Conservation (phyloP, 2,113 vertebrate species). For the Pluvialis apricaria region DNA sequence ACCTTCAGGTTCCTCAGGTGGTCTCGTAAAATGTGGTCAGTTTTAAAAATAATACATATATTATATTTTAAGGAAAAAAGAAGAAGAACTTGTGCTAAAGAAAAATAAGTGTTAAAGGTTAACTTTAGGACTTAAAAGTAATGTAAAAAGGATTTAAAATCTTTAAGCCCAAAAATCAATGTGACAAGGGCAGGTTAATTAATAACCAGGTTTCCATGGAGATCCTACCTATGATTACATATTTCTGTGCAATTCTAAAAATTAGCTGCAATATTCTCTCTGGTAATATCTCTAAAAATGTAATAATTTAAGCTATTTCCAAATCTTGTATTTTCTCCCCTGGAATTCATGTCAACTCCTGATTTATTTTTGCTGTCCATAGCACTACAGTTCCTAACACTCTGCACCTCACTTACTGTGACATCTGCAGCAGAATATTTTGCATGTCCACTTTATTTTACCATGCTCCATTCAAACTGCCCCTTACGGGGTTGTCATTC, state of each 20-base stretch:
- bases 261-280: neutral
- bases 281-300: neutral
- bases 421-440: neutral
- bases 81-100: neutral
- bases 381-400: neutral
- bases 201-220: neutral
- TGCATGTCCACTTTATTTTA: neutral
- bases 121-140: neutral
- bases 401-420: neutral
- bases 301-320: neutral
- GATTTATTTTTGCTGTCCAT: neutral
- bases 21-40: no score
- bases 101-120: neutral
- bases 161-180: neutral
- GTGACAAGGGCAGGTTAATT: neutral
- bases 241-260: neutral
- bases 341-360: neutral
- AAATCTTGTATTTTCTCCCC: neutral
- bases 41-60: neutral
- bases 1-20: no score
- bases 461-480: neutral
- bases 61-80: neutral
- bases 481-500: neutral
- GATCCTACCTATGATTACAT: neutral
- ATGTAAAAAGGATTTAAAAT: neutral